Base-by-base conservation (phyloP, 1,140 invertebrate species). In the Myzus persicae region DNA sequence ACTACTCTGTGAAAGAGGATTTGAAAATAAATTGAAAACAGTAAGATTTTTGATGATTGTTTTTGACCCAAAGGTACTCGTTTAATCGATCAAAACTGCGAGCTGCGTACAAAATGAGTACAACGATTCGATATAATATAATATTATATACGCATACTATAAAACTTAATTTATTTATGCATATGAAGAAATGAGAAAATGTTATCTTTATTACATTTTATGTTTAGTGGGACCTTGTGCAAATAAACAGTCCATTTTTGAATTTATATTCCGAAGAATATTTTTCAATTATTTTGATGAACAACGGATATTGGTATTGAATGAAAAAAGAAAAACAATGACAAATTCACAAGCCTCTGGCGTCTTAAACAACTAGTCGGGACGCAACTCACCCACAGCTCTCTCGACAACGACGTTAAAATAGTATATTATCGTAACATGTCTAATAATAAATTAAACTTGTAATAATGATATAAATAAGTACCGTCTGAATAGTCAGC, bases 401-500 rank as follows among this genome's bases (percentile, higher is more conserved):
- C 48, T 20, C 48, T 48, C 18, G 48, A 48, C 48, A 22, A 48
- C 18, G 18, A 48, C 46, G 46, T 46, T 59, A 59, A 59, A 59
- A 59, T 59, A 59, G 24, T 59, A 31, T 59, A 31, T 2, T 46
- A 11, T 46, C 54, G 26, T 59, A 31, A 31, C 22, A 59, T 11
- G 31, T 1, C 20, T 67, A 14, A 67, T 31, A 14, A n/a, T n/a
- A 67, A 67, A n/a, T 67, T n/a, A 67, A 48, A 4, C 14, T 48
- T 31, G n/a, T 31, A n/a, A 76, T 36, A n/a, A 67, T 59, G 26
- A 59, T 67, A 76, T 4, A 6, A 22, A 22, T 76, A 18, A n/a
- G 31, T 96, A 96, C 97, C 97, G 95, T 98, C 97, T 5, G 96
- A 96, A 95, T 98, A 98, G 94, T 96, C 96, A 0, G 99, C 96